Evolutionary conservation across 2,797 vertebrate species (phyloP), one percentile per base, ranked within the genome.

Genomic region (Amblyraja radiata): DNA sequence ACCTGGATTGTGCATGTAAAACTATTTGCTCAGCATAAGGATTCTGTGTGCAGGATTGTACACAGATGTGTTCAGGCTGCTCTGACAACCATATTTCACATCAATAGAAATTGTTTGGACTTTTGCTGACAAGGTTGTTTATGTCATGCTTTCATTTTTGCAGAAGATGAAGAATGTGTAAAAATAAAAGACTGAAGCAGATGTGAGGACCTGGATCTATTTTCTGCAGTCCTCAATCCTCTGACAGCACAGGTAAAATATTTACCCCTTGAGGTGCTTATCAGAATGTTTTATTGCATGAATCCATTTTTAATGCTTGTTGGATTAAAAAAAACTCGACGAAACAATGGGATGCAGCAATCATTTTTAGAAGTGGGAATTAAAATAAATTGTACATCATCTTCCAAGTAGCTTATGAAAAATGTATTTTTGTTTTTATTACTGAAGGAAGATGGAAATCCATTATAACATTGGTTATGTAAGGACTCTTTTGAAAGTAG

Each of bases 211-310:
- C 71, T 71, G 90, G 25, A 92, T 18, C n/a, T 88, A 76, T 76
- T 71, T 90, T 71, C 25, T 74, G 23, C 23, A 3, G 39, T 58
- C 11, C 36, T 39, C 23, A n/a, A 91, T 73, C 90, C 39, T 28
- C 90, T 54, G 90, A 91, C 36, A 14, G 23, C 13, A 21, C 11
- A 91, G 90, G 90, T 91, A 74, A 91, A 54, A 74, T 76, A 14
- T 92, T 92, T 46, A n/a, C 23, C 28, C n/a, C n/a, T 92, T 54
- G 10, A 54, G 36, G 11, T 74, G 18, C 90, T 91, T 74, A 10
- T 21, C 9, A 1, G 25, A 28, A 28, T 58, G 14, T 2, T 4
- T 58, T 28, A 58, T 54, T 18, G 28, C 25, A 14, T 16, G 63
- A 84, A n/a, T 54, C 6, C n/a, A 36, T 9, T 88, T n/a, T n/a